Evolutionary conservation across 2,113 vertebrate species (phyloP), one percentile per base, ranked within the genome.

Genomic region (Pyrgilauda ruficollis): DNA sequence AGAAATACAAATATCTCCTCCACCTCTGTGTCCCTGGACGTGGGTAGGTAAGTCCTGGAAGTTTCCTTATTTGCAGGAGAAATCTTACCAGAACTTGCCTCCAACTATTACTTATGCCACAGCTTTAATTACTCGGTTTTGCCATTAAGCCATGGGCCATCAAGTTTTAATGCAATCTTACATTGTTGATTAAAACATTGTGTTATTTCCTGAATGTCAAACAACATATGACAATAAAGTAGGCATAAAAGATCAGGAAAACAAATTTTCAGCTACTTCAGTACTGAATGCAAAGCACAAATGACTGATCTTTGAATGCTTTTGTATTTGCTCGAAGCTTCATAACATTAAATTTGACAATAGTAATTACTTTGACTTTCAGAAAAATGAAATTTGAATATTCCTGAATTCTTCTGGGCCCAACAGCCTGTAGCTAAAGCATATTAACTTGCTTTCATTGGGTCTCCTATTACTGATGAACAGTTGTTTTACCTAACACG

Each of bases 151-250:
- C 82, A 87, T 19, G 89, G 96, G 70, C 95, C 96, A 97, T 97
- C 93, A 94, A 94, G 81, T 94, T 97, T 96, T 97, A 98, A 97
- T 87, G 87, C 74, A 35, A 89, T 88, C 82, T 61, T 80, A 90
- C 95, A 69, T 43, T 96, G 95, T 94, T 97, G 95, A 97, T 97
- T 91, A 96, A 98, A 97, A 93, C 87, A 85, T 47, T 33, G 41
- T 90, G 89, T 49, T 94, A 94, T 91, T 94, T 95, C 66, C 94
- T 92, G 96, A 97, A 97, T 92, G 96, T 97, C 97, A 98, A 94
- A 95, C 96, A 97, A 96, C 91, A 95, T 87, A 94, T 87, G 95
- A 97, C 95, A 96, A 96, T 95, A 93, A 95, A 95, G 74, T 50
- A 92, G 75, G 75, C 75, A 87, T 90, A 82, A 95, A 94, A 83